Conservation (phyloP, 2,797 vertebrate species). For the Lithobates sylvaticus region DNA sequence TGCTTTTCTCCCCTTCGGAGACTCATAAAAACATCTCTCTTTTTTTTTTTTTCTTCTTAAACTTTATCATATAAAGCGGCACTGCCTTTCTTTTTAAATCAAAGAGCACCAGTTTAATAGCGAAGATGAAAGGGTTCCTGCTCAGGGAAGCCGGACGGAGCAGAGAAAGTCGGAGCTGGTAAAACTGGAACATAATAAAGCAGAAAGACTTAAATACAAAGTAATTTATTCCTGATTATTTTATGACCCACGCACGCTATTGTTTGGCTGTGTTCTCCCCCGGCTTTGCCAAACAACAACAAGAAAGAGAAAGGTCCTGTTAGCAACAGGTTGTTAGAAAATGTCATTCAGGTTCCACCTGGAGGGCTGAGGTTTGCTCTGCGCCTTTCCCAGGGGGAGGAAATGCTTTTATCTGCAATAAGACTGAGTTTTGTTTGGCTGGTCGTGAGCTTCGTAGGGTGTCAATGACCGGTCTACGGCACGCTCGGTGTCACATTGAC, state of each 20-base stretch:
- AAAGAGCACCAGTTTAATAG: constrained; percentile 58
- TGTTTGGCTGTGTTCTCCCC: neutral
- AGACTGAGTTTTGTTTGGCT: neutral
- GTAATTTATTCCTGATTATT: constrained; percentile 52
- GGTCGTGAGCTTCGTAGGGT: neutral
- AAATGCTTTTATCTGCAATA: neutral
- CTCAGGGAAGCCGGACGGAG: constrained; percentile 42
- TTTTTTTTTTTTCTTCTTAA: constrained; percentile 11
- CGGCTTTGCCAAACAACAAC: neutral
- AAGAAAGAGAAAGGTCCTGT: constrained; percentile 1
- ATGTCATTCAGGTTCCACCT: neutral
- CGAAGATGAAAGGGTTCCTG: constrained; percentile 52
- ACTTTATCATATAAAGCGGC: constrained; percentile 54
- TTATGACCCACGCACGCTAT: constrained; percentile 30
- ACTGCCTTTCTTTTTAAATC: constrained; percentile 53
- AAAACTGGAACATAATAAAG: constrained; percentile 35
- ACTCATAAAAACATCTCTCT: constrained; percentile 57
- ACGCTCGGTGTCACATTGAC: neutral
- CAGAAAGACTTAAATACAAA: constrained; percentile 40
- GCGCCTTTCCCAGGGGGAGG: neutral
- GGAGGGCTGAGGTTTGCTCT: neutral
- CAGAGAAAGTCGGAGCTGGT: constrained; percentile 37
- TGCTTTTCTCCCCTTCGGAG: constrained; percentile 52
- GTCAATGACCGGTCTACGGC: neutral
- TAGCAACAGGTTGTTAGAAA: constrained; percentile 11